A percentile compares a stretch with the other conserved stretches of the same genome.
phyloP scores from a whole-genome alignment of 1,140 invertebrate species.

The Danaus melanippus region DNA sequence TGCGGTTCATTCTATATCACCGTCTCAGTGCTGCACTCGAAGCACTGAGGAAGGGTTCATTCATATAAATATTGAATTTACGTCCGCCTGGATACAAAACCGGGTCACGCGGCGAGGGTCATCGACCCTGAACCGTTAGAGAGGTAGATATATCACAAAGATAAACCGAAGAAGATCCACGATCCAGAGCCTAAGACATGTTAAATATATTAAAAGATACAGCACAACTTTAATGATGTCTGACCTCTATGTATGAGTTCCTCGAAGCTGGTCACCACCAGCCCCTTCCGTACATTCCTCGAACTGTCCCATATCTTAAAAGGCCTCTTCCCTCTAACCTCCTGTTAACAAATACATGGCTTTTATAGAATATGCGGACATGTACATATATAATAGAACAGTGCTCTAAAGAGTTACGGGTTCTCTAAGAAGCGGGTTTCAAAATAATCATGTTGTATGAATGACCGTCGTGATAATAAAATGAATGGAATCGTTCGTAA shows the following conservation, averaged over 20 bases:
- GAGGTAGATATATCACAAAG: too few species aligned
- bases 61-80: conserved; percentile 7
- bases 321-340: conserved; percentile 94
- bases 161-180: background rate
- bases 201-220: background rate
- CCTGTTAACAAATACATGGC: conserved; percentile 72
- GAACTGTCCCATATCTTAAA: conserved; percentile 98
- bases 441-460: too few species aligned
- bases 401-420: too few species aligned
- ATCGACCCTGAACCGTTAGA: too few species aligned
- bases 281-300: conserved; percentile 92
- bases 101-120: conserved; percentile 26
- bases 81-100: conserved; percentile 13
- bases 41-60: background rate
- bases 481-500: too few species aligned
- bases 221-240: conserved; percentile 4
- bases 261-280: conserved; percentile 92
- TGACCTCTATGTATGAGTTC: conserved; percentile 91
- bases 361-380: too few species aligned
- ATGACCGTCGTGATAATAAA: too few species aligned
- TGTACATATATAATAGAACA: too few species aligned
- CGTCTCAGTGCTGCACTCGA: background rate
- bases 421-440: too few species aligned
- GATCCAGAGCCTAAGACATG: background rate
- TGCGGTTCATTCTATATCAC: too few species aligned